Evolutionary conservation across 2,113 vertebrate species (phyloP).

Genomic region (Poicephalus gulielmi): DNA sequence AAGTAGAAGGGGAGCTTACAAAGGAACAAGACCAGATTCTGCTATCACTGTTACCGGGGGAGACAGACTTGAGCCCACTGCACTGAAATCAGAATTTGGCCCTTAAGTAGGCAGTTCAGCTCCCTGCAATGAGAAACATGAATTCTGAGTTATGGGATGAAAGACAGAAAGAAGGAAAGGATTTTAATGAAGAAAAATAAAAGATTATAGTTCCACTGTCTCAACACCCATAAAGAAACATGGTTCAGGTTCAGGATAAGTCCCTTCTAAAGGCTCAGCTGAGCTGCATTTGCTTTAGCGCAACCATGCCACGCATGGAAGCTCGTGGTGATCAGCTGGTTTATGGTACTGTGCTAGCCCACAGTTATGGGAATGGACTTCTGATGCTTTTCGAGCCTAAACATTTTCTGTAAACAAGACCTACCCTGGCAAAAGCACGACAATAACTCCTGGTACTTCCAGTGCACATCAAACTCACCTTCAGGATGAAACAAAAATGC

Average conservation of each 20-base stretch:
- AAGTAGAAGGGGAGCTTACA: not conserved
- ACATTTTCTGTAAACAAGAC: not conserved
- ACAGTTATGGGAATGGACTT: not conserved
- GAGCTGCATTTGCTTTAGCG: not conserved
- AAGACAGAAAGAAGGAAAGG: not conserved
- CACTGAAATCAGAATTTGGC: not conserved
- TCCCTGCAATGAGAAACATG: not conserved
- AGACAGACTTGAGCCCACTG: not conserved
- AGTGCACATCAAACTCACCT: not conserved
- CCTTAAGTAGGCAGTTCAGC: not conserved
- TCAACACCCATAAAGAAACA: not conserved
- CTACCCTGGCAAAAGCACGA: not conserved
- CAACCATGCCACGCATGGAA: fast-evolving
- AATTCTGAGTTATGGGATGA: not conserved
- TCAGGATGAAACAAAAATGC: not conserved
- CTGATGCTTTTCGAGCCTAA: not conserved
- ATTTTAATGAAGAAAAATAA: not conserved
- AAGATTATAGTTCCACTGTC: not conserved
- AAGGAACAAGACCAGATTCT: not conserved
- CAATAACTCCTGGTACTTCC: not conserved
- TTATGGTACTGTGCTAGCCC: not conserved
- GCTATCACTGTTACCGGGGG: not conserved
- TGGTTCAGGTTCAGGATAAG: not conserved
- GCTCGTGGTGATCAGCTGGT: not conserved
- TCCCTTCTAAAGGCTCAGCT: not conserved